Evolutionary conservation across 1,140 invertebrate species (phyloP), one percentile per base, ranked within the genome.

Genomic region (Dufourea novaeangliae): DNA sequence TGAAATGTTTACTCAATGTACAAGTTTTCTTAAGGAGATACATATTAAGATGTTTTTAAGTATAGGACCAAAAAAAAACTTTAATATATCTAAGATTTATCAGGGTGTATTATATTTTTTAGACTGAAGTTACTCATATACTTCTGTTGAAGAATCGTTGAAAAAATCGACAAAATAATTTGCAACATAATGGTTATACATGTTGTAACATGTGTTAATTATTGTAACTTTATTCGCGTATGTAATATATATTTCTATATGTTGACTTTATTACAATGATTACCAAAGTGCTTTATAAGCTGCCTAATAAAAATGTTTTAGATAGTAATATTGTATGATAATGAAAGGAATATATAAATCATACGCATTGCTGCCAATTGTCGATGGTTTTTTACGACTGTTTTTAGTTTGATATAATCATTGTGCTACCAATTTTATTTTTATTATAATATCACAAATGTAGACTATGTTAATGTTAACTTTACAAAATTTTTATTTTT

Each of bases 341-440:
- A 34, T 17, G 56, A 46, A 46, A 46, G 5, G 17, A 14, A 46
- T 5, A 41, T 63, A 41, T 37, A 50, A 10, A 64, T 10, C 32
- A 4, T 20, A 46, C 12, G 39, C 10, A 12, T 4, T 56, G 34
- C 34, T 57, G 44, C 4, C 41, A 22, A 46, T 8, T 29, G 5
- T 50, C 22, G 61, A 61, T 5, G 10, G n/a, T 61, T 11, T 50
- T 72, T 72, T 22, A 27, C 25, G 41, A 22, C 8, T 62, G 27
- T n/a, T n/a, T 11, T n/a, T 32, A 27, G 29, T 57, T 57, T 41
- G 1, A 17, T 50, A n/a, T 14, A 34, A 5, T 8, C 1, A 39
- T 69, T 59, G n/a, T 59, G 29, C 6, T 59, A 70, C 1, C 10
- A 70, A 59, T 44, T 32, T 32, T 70, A 29, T 27, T 56, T 39